Evolutionary conservation across 2,888 invertebrate genomes (phyloP).

Genomic region (Sussaba pulchella): DNA sequence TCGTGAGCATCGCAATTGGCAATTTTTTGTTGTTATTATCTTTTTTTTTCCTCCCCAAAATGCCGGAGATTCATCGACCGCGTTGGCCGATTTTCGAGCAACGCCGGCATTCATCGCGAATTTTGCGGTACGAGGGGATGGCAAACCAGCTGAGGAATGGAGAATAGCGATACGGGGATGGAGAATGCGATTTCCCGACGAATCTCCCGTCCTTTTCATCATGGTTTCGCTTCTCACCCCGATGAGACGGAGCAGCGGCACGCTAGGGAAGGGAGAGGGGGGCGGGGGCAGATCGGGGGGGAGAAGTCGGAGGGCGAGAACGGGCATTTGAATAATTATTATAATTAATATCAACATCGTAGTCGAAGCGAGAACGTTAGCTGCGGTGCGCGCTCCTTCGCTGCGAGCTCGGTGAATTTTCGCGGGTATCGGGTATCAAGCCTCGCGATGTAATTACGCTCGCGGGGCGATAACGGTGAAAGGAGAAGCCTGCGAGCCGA

Average conservation of each 20-base stretch:
- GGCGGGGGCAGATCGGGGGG: not conserved
- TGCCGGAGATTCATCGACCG: not conserved
- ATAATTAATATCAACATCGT: constrained; percentile 62
- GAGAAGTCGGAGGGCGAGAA: constrained; percentile 5
- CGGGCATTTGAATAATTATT: constrained; percentile 65
- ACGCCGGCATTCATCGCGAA: too few relatives aligned
- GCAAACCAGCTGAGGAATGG: not conserved
- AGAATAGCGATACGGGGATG: constrained; percentile 3
- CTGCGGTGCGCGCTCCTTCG: not conserved
- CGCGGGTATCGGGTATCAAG: constrained; percentile 64
- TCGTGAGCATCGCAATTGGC: too few relatives aligned
- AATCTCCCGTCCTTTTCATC: not conserved
- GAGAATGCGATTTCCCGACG: constrained; percentile 13
- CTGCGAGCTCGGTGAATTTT: constrained; percentile 42
- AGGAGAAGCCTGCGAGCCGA: constrained; percentile 56
- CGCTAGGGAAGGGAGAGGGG: too few relatives aligned
- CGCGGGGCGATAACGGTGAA: constrained; percentile 51
- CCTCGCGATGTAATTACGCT: constrained; percentile 68
- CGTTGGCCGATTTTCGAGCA: not conserved
- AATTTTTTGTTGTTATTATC: too few relatives aligned
- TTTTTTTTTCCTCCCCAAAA: not conserved
- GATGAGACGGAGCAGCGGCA: too few relatives aligned
- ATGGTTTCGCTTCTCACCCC: too few relatives aligned
- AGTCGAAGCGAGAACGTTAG: constrained; percentile 6
- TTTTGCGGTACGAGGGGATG: not conserved